Percentiles rank a stretch among this genome's conserved stretches.
These are phyloP conservation scores for Myotis planiceps DNA, from an alignment of 2,797 vertebrate species.

Conservation along the genomic window DNA sequence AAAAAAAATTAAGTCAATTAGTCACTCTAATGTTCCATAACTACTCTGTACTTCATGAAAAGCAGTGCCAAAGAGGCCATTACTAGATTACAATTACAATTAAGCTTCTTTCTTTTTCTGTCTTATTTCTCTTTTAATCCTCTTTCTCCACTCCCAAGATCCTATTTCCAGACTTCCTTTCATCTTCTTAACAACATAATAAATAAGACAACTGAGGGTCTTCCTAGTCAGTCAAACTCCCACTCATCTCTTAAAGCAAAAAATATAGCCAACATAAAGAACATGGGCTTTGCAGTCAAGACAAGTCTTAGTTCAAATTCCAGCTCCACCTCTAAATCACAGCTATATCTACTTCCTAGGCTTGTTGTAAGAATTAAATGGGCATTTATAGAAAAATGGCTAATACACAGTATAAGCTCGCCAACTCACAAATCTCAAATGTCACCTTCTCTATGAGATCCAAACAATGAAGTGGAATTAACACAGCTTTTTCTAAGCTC, in stretches of 20 bases:
- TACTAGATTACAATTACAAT: background rate
- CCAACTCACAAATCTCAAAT: background rate
- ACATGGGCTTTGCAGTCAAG: background rate
- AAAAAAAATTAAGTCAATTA: background rate
- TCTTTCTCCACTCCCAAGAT: background rate
- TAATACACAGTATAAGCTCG: background rate
- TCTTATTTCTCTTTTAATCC: background rate
- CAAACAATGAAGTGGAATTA: background rate
- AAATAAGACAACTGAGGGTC: background rate
- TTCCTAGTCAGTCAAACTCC: background rate
- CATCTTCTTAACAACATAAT: background rate
- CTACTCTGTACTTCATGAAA: background rate
- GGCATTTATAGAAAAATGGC: background rate
- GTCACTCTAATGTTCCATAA: background rate
- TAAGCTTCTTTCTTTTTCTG: background rate
- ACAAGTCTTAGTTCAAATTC: background rate
- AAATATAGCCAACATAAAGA: background rate
- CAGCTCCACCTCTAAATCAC: background rate
- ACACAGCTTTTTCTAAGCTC: background rate
- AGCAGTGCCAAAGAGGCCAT: background rate
- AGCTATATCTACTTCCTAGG: background rate
- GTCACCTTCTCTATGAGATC: background rate
- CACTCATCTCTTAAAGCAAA: background rate
- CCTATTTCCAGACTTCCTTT: background rate
- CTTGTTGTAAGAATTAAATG: background rate